Evolutionary conservation across 2,797 vertebrate genomes (phyloP).

Genomic region (Xenops minutus): DNA sequence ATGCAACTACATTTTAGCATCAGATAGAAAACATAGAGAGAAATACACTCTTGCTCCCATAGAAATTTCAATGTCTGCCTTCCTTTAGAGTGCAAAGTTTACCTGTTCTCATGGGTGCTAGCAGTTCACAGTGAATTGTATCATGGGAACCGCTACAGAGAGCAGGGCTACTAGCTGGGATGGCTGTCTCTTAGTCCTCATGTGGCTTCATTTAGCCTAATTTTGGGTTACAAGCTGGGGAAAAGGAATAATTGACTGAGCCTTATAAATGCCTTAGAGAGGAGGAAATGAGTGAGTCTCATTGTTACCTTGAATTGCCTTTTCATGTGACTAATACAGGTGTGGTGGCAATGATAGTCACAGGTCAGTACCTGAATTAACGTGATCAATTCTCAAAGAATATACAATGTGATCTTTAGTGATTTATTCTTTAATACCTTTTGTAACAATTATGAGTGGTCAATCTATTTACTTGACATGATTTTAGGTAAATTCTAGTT

Average conservation of each 20-base stretch:
- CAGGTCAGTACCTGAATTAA: neutral
- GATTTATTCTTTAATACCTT: neutral
- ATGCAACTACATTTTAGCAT: neutral
- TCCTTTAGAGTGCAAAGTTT: neutral
- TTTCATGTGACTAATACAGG: neutral
- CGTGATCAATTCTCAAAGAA: neutral
- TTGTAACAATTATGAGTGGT: neutral
- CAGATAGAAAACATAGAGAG: neutral
- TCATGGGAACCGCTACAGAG: neutral
- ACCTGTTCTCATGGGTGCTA: neutral
- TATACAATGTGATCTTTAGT: neutral
- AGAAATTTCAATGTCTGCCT: neutral
- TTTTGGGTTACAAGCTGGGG: neutral
- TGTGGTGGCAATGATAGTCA: neutral
- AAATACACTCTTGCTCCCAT: neutral
- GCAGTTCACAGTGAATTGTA: neutral
- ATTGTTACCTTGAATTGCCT: neutral
- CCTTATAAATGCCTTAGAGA: neutral
- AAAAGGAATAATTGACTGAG: neutral
- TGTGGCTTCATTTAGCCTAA: neutral
- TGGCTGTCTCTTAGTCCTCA: neutral
- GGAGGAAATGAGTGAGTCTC: neutral
- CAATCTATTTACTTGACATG: neutral
- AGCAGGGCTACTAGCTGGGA: neutral
- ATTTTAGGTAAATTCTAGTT: neutral